Percentiles rank a stretch among this genome's conserved stretches.
These are phyloP conservation scores for Drosophila tripunctata DNA, from an alignment of 2,888 invertebrate genomes.

Conservation along the genomic window DNA sequence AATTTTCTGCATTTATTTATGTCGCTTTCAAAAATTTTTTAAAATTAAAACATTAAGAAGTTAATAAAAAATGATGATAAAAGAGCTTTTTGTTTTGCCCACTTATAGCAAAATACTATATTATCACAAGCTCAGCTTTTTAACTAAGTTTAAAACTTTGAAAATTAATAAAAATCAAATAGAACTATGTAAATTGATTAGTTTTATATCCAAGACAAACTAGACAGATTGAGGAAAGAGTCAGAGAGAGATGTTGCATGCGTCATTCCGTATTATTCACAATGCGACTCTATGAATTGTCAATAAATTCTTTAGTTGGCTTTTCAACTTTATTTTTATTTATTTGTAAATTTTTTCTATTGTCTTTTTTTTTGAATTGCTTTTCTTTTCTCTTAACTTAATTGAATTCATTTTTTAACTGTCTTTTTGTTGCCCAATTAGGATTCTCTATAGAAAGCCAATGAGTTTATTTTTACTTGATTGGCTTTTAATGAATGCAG, in stretches of 20 bases:
- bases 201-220: constrained; percentile 20
- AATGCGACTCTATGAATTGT: constrained; percentile 21
- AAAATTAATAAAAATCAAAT: neutral
- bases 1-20: too few relatives aligned
- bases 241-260: constrained; percentile 14
- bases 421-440: constrained; percentile 69
- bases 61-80: neutral
- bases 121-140: constrained; percentile 2
- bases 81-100: too few relatives aligned
- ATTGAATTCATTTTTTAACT: constrained; percentile 69
- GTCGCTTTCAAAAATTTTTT: neutral
- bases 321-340: neutral
- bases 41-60: neutral
- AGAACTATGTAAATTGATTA: constrained; percentile 55
- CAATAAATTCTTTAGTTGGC: constrained; percentile 14
- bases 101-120: too few relatives aligned
- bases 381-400: constrained; percentile 45
- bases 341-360: constrained; percentile 23
- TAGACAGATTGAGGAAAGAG: neutral
- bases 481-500: constrained; percentile 67
- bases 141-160: neutral
- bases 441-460: constrained; percentile 72
- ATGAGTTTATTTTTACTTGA: constrained; percentile 75
- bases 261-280: constrained; percentile 33
- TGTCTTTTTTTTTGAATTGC: constrained; percentile 30